Evolutionary conservation across 2,888 invertebrate species (phyloP).

Genomic region (Amblyteles armatorius): DNA sequence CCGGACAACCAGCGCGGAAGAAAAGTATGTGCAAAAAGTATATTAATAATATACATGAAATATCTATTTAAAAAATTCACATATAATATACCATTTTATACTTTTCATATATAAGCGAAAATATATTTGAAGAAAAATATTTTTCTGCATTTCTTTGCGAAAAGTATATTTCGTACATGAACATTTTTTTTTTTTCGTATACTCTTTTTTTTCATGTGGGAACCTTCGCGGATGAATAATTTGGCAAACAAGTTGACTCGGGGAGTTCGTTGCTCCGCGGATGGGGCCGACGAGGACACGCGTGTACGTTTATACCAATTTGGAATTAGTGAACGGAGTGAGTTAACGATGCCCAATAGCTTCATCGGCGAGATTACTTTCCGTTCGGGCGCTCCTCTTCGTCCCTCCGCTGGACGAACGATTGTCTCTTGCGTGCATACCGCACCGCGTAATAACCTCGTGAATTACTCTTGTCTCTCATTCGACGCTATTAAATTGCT

Average conservation of each 20-base stretch:
- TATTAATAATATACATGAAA: too few species aligned
- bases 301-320: slow-evolving; percentile 1
- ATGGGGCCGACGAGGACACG: slow-evolving; percentile 4
- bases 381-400: slow-evolving; percentile 55
- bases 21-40: too few species aligned
- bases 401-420: slow-evolving; percentile 26
- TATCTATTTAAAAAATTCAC: too few species aligned
- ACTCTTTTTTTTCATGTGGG: background rate
- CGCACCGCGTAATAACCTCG: slow-evolving; percentile 48
- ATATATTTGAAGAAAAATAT: too few species aligned
- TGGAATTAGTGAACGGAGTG: slow-evolving; percentile 37
- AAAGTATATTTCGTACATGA: too few species aligned
- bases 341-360: slow-evolving; percentile 49
- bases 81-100: too few species aligned
- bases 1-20: too few species aligned
- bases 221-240: slow-evolving; percentile 44
- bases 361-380: slow-evolving; percentile 55
- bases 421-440: slow-evolving; percentile 44
- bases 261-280: slow-evolving; percentile 2
- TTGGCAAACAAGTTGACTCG: slow-evolving; percentile 25
- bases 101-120: too few species aligned
- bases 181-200: background rate
- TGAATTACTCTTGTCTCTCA: slow-evolving; percentile 64
- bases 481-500: slow-evolving; percentile 72
- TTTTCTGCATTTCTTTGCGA: too few species aligned